Evolutionary conservation across 2,113 vertebrate species (phyloP), one percentile per base, ranked within the genome.

Genomic region (Nipponia nippon): DNA sequence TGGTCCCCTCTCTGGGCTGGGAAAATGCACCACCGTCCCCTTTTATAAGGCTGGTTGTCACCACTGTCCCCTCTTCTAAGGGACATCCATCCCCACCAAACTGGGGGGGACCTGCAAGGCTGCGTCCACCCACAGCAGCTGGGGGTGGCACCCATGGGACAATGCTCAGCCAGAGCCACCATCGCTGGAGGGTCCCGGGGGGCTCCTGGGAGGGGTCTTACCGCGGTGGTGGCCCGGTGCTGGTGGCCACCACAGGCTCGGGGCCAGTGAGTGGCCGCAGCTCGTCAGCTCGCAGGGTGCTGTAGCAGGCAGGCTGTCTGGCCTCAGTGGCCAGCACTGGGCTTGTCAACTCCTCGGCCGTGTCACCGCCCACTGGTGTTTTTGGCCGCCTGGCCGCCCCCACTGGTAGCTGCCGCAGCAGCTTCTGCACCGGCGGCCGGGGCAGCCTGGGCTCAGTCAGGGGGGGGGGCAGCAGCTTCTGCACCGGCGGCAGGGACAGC

Each of bases 281-380:
- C 93, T 99, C 99, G 7, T 99, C 99, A 0, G 99, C 98, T 95
- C 98, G 98, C 79, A 99, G 97, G 36, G 99, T 98, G 38, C 94
- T 99, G 98, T 99, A 99, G 99, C 99, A 99, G 58, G 98, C 55
- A 7, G 99, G 98, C 34, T 98, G 98, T 17, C 95, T 97, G 0
- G 97, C 96, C 42, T 99, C 99, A 0, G 98, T 98, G 56, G 97
- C 98, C 95, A 99, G 94, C 95, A 99, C 99, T 0, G 98, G 99
- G 94, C 99, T 99, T 42, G 98, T 98, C 55, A 98, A 98, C 81
- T 99, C 99, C 97, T 99, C 98, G 1, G 98, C 80, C 0, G 13
- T 5, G 6, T 83, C 89, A 59, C 47, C 49, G 13, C 56, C 72
- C 34, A 12, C 36, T 84, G 97, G 34, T 96, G 97, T 49, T 98